Conservation (phyloP, 2,113 vertebrate genomes). For the Anthoscopus minutus region DNA sequence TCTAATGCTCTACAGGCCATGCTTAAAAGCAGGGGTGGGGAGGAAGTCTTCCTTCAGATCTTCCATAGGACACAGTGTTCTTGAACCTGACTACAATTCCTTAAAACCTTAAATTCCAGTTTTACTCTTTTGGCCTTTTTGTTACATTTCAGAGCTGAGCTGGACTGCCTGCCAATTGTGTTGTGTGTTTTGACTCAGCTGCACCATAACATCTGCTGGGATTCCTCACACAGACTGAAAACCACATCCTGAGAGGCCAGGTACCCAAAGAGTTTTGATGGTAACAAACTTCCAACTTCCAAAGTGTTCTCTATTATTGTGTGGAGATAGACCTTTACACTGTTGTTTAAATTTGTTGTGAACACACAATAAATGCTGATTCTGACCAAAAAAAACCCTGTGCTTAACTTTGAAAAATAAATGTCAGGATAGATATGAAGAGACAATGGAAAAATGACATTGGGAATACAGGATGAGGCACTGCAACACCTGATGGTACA, state of each 20-base stretch:
- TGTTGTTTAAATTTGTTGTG: not conserved
- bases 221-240: not conserved
- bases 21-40: not conserved
- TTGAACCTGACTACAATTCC: not conserved
- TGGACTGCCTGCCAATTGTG: not conserved
- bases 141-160: not conserved
- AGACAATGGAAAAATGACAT: not conserved
- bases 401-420: not conserved
- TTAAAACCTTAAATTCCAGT: not conserved
- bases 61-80: not conserved
- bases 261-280: not conserved
- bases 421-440: not conserved
- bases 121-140: not conserved
- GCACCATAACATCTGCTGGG: not conserved
- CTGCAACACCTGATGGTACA: not conserved
- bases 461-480: not conserved
- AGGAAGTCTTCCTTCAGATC: not conserved
- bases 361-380: not conserved
- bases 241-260: not conserved
- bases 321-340: not conserved
- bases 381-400: not conserved
- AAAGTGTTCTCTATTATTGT: not conserved
- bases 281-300: not conserved
- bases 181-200: not conserved
- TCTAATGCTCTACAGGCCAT: not conserved